phyloP scores from a whole-genome alignment of 2,797 vertebrate genomes.

The Aplochiton taeniatus region DNA sequence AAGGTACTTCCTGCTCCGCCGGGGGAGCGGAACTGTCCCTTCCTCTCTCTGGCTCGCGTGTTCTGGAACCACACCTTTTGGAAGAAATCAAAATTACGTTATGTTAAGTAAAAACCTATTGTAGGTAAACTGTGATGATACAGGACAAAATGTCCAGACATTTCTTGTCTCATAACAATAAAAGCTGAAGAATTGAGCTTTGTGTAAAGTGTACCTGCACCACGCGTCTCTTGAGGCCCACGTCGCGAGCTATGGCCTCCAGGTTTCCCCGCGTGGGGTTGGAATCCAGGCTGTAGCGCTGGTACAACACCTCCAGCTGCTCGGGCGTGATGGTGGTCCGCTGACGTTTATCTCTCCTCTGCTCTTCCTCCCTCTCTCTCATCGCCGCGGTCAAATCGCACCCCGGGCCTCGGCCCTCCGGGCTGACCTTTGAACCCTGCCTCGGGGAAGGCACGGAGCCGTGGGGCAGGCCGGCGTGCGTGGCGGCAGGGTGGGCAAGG shows the following conservation, averaged over 20 bases:
- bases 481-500: neutral
- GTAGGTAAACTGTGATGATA: too few relatives aligned
- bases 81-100: too few relatives aligned
- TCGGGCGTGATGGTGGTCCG: conserved; percentile 98
- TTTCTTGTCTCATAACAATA: too few relatives aligned
- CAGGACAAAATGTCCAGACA: too few relatives aligned
- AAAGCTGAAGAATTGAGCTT: too few relatives aligned
- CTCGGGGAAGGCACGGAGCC: conserved; percentile 87
- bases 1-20: conserved; percentile 80
- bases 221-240: conserved; percentile 96
- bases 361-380: conserved; percentile 87
- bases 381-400: conserved; percentile 75
- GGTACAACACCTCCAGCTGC: conserved; percentile 96
- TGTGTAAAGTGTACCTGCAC: conserved; percentile 83
- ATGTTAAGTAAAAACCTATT: too few relatives aligned
- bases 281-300: conserved; percentile 95
- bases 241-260: conserved; percentile 96
- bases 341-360: conserved; percentile 95
- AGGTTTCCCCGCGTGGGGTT: conserved; percentile 98
- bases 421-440: conserved; percentile 85
- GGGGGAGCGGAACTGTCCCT: conserved; percentile 95
- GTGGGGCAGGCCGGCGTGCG: conserved; percentile 77
- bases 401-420: conserved; percentile 75
- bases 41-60: conserved; percentile 94
- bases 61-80: conserved; percentile 98